These are phyloP conservation scores for Nemapogon koenigi DNA, from an alignment of 2,888 invertebrate species.

Conservation along the genomic window DNA sequence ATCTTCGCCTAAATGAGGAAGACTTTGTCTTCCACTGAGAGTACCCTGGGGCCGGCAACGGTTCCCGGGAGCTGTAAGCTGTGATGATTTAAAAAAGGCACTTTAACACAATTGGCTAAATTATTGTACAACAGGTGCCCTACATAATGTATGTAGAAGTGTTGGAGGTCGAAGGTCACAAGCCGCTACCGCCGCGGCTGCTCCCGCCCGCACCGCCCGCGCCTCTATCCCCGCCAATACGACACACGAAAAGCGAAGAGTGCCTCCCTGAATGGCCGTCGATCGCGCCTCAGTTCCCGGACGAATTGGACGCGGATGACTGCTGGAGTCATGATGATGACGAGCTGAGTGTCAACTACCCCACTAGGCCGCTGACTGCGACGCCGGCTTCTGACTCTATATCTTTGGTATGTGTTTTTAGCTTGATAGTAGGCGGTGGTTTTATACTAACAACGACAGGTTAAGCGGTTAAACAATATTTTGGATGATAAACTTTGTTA, in stretches of 20 bases:
- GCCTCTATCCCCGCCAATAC: constrained; percentile 71
- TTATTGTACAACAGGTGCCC: no score
- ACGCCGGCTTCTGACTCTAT: constrained; percentile 63
- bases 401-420: constrained; percentile 85
- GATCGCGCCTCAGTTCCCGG: constrained; percentile 41
- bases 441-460: no score
- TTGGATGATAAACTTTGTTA: no score
- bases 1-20: no score
- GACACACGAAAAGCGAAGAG: constrained; percentile 95
- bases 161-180: constrained; percentile 75
- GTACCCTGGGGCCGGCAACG: no score
- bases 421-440: no score
- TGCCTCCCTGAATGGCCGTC: constrained; percentile 67
- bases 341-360: constrained; percentile 69
- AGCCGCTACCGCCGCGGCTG: constrained; percentile 89
- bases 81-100: no score
- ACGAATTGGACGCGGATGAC: constrained; percentile 62
- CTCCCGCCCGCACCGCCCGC: constrained; percentile 79
- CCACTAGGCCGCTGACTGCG: constrained; percentile 28
- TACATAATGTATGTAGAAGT: constrained; percentile 99
- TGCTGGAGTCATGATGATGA: constrained; percentile 98
- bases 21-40: no score
- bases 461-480: no score
- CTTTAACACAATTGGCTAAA: no score
- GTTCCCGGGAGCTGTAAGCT: no score